Percentiles rank a stretch among this genome's conserved stretches.
Evolutionary conservation across 2,888 invertebrate species (phyloP).

Genomic region (Autographa gamma): DNA sequence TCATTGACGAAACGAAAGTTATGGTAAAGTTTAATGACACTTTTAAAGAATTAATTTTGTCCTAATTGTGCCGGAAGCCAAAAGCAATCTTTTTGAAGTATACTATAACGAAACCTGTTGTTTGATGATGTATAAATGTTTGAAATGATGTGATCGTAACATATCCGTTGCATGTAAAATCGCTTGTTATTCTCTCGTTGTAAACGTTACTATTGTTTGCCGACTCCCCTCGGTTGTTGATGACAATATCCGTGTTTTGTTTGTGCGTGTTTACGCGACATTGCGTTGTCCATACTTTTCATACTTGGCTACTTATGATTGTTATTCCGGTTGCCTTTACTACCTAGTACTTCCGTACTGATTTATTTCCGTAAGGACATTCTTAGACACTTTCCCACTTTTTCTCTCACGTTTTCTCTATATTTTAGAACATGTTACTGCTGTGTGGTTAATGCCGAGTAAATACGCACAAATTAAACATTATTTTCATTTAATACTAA

Average conservation of each 20-base stretch:
- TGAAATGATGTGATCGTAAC: constrained; percentile 63
- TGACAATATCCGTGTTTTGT: constrained; percentile 29
- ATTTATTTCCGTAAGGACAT: background rate
- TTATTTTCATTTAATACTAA: constrained; percentile 8
- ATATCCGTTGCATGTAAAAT: constrained; percentile 69
- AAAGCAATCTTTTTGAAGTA: constrained; percentile 32
- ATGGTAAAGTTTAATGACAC: background rate
- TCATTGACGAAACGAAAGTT: background rate
- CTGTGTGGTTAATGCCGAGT: background rate
- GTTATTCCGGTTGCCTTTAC: background rate
- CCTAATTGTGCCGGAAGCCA: constrained; percentile 15
- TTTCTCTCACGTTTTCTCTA: too few species aligned
- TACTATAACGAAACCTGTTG: constrained; percentile 38
- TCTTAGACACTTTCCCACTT: background rate
- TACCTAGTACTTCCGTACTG: background rate
- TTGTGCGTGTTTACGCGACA: constrained; percentile 29
- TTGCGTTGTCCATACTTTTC: background rate
- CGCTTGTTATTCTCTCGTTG: constrained; percentile 61
- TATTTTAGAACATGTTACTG: too few species aligned
- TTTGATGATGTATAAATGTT: constrained; percentile 54
- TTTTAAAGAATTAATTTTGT: background rate
- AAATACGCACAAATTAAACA: constrained; percentile 23
- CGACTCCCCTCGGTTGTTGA: constrained; percentile 26
- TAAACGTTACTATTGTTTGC: constrained; percentile 44
- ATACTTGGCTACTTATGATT: background rate